Percentiles rank a stretch among this genome's conserved stretches.
Evolutionary conservation across 2,113 vertebrate species (phyloP).

Genomic region (Dromiciops gliroides): DNA sequence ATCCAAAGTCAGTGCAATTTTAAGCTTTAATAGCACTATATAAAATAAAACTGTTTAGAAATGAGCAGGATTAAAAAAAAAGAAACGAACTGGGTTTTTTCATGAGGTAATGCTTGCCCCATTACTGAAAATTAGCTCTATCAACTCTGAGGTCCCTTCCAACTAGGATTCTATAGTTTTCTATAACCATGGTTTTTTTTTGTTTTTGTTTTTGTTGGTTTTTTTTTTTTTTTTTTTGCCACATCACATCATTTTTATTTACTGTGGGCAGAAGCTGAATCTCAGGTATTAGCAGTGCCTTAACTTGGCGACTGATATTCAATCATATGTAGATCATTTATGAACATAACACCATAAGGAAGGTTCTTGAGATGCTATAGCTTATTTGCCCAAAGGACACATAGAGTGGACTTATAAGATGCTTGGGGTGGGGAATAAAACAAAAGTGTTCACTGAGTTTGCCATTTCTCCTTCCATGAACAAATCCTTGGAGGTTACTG

Average conservation of each 20-base stretch:
- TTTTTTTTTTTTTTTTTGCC: too few species aligned
- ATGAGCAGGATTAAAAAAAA: too few species aligned
- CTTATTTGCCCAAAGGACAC: conserved; percentile 5
- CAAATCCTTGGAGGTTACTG: conserved; percentile 41
- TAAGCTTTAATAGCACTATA: not conserved
- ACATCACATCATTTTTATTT: not conserved
- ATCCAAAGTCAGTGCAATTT: not conserved
- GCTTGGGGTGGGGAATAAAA: conserved; percentile 11
- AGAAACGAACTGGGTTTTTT: not conserved
- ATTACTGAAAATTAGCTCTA: not conserved
- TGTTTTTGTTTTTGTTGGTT: too few species aligned
- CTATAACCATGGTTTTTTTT: not conserved
- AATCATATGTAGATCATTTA: not conserved
- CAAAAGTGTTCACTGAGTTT: conserved; percentile 34
- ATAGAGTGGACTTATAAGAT: conserved; percentile 23
- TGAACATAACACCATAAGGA: not conserved
- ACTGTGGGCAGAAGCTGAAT: not conserved
- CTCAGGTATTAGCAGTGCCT: not conserved
- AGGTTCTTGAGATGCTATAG: not conserved
- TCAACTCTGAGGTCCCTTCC: not conserved
- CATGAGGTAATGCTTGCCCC: not conserved
- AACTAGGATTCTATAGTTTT: not conserved
- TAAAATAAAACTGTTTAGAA: not conserved
- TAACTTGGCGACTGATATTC: conserved; percentile 8
- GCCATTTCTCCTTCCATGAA: not conserved